Evolutionary conservation across 1,140 invertebrate species (phyloP), one percentile per base, ranked within the genome.

Genomic region (Sycophila sp.): DNA sequence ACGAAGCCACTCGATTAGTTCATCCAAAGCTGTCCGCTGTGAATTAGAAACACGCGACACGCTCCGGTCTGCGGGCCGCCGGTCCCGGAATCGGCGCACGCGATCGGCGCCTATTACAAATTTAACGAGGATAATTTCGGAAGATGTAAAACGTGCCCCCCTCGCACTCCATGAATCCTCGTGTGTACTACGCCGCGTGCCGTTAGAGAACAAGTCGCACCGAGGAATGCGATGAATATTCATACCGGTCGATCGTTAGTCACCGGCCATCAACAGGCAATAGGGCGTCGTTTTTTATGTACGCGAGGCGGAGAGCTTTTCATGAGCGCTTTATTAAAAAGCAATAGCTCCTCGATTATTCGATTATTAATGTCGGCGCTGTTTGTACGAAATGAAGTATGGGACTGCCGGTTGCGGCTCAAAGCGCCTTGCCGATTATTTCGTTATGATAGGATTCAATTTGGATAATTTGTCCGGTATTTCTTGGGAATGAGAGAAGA

Each of bases 101-200:
- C 60, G 45, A 53, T 28, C 24, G 19, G 38, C 28, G 32, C 51
- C 36, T 56, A 45, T 56, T 42, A 56, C 64, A 30, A 66, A 66
- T 66, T 66, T 66, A 65, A 55, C 55, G n/a, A n/a, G 26, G 36
- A 19, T 40, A 32, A 45, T 53, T 45, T 42, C 4, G 7, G 15
- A 56, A 66, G 64, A 66, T 34, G 15, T 66, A 56, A 66, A 66
- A 55, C 26, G 64, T 56, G 51, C 51, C 64, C 63, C 64, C 36
- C 64, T 40, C 26, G 32, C 63, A 65, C 64, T 32, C 32, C 24
- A 56, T 66, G 64, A 66, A 56, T 66, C 24, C 17, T 28, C 22
- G 26, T 15, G 24, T 8, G 30, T 17, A 36, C 28, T 30, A n/a
- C n/a, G n/a, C n/a, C n/a, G n/a, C n/a, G n/a, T n/a, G n/a, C 51